Base-by-base conservation (phyloP, 1,140 invertebrate species). In the Papilio polyxenes region DNA sequence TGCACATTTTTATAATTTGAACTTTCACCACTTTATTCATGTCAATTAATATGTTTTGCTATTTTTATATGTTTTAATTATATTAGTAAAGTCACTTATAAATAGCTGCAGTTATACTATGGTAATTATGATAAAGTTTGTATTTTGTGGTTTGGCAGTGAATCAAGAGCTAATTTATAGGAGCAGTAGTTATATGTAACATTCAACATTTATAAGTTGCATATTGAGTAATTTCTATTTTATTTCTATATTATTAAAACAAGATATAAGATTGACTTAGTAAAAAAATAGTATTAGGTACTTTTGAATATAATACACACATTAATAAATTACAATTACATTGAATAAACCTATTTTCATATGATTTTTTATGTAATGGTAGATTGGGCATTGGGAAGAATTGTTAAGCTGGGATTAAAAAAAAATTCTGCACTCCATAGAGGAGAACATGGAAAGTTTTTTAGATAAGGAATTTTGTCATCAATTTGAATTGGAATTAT, bases 101-200 rank as follows among this genome's bases (percentile, higher is more conserved):
- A 77, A 53, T 77, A 77, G 49, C 20, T 15, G 13, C 65, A 72
- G 13, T 40, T 37, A 37, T 69, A 69, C 7, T 65, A 65, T 65
- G 23, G 10, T 65, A 9, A 65, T 65, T 65, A 65, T 65, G 62
- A 11, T 20, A 65, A 65, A 37, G 23, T 31, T 65, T 65, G 62
- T 65, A 65, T 65, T 65, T 65, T 65, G 75, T 76, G 48, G 40
- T 44, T 76, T 76, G 44, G 44, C 40, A 76, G 48, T 76, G 40
- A 49, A 49, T 76, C 44, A 76, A 49, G 51, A 44, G 9, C 44
- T 76, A 49, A 76, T 49, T 76, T 76, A 49, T 53, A 23, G 48
- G 44, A 51, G 65, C 31, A 72, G 13, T 15, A 76, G 51, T 20
- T 76, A 51, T 53, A 37, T 49, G 56, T 53, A 31, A 20, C 20